Evolutionary conservation across 2,797 vertebrate species (phyloP), one percentile per base, ranked within the genome.

Genomic region (Sebastes minor): DNA sequence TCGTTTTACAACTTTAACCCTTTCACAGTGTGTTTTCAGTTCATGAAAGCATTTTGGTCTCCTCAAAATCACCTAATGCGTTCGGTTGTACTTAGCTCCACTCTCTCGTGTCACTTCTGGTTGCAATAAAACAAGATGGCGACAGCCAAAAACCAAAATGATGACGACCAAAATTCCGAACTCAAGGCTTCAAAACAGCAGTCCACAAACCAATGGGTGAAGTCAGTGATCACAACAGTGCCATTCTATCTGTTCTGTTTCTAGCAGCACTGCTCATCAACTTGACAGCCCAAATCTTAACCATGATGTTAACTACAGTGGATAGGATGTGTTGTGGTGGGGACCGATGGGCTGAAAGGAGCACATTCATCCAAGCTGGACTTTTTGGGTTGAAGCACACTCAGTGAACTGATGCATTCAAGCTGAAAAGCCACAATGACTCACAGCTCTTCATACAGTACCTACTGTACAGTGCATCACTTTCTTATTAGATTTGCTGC

Each of bases 401-500:
- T 74, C 61, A 82, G 14, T 35, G 53, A 84, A 85, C 22, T 80
- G 67, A 46, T 85, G 83, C 49, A 0, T 83, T 83, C 65, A 80
- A 78, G 71, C 67, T 78, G 65, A 84, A 84, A 90, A 80, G 38
- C 88, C 75, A 27, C 86, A 76, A 61, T 89, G 86, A 91, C 73
- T 92, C 85, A 86, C 53, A 49, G 52, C 74, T 85, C 71, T 33
- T 78, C 33, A 70, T 52, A 22, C 63, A 56, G 23, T 52, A 6
- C 72, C 57, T 38, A 4, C 72, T 42, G 65, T 38, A 13, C 28
- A 74, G 22, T 27, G 9, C 59, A 68, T 59, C 38, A n/a, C 52
- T 64, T 71, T 65, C 20, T 35, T 62, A 55, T 86, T 86, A 66
- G 55, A 81, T 61, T 27, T 22, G 27, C 67, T 35, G 57, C 68